Evolutionary conservation across 37 sponge, comb jelly and placozoan genomes (phyloP), one percentile per base, ranked within the genome.

Genomic region (Halisarca cf. caerulea): DNA sequence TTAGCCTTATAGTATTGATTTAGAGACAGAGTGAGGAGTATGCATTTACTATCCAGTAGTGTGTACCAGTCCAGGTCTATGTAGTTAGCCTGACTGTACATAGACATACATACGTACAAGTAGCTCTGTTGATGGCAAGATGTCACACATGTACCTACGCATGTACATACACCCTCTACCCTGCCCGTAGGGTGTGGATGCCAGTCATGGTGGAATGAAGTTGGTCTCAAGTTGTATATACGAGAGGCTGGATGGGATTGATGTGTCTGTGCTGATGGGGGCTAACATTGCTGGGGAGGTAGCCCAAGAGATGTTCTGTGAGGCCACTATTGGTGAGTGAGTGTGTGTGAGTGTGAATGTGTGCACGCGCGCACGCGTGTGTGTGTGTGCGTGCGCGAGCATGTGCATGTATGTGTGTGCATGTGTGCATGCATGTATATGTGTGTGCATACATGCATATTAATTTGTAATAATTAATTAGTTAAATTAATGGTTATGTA

Each of bases 261-360:
- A 94, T 34, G 83, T 92, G 64, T 86, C 90, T 5, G 99, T 96
- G 24, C 74, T 98, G 42, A 98, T 98, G 99, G 99, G 99, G 0
- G 99, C 99, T 53, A 98, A 98, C 58, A 89, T 98, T 17, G 96
- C 99, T 38, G 83, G 73, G 33, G 99, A 98, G 62, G 99, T 98
- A 24, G 98, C 96, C 37, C 59, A 71, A 60, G 94, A 91, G 58
- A 82, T 89, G 58, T 95, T 95, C 73, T 98, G 96, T 60, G 98
- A 98, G 80, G 77, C 91, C 39, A 98, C 98, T 9, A 89, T 98
- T 28, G 98, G 98, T 89, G 36, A 55, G 82, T 54, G 39, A 33
- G 27, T 54, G 43, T 58, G 20, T 21, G 38, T 42, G 14, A 30
- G 8, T 74, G 77, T 74, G 25, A 14, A 35, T 73, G 27, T 28